Percentiles rank a stretch among this genome's conserved stretches.
Evolutionary conservation across 2,797 vertebrate species (phyloP).

Genomic region (Threskiornis aethiopicus): DNA sequence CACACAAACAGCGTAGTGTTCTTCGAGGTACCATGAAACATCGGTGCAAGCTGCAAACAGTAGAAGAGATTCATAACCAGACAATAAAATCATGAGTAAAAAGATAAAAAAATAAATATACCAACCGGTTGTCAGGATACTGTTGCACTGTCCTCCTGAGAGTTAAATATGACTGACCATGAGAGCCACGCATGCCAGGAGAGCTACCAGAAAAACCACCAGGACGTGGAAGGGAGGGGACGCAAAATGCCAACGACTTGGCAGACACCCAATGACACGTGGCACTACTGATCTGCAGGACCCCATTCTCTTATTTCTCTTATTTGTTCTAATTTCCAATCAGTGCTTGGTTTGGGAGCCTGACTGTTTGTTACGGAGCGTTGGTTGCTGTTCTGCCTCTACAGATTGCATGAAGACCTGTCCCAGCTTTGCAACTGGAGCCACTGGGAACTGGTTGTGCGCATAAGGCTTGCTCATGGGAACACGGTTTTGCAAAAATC

Average conservation of each 20-base stretch:
- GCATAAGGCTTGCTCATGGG: not conserved
- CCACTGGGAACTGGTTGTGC: not conserved
- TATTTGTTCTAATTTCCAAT: not conserved
- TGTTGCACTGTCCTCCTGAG: slow-evolving; percentile 76
- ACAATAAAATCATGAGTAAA: not conserved
- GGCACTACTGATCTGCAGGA: not conserved
- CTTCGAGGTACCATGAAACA: not conserved
- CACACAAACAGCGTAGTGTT: not conserved
- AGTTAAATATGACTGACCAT: slow-evolving; percentile 84
- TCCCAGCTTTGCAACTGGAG: not conserved
- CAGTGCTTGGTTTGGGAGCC: not conserved
- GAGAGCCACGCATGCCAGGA: slow-evolving; percentile 73
- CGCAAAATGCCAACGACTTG: not conserved
- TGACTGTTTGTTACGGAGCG: not conserved
- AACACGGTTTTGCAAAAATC: not conserved
- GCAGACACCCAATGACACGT: fast-evolving
- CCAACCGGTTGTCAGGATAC: slow-evolving; percentile 82
- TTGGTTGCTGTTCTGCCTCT: not conserved
- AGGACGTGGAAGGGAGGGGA: slow-evolving; percentile 59
- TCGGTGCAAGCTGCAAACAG: not conserved
- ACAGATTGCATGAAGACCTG: not conserved
- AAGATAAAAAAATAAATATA: slow-evolving; percentile 69
- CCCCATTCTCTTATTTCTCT: not conserved
- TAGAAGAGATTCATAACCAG: slow-evolving; percentile 18
- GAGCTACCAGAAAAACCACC: slow-evolving; percentile 62